phyloP scores from a whole-genome alignment of 64 coral and sea anemone genomes.

The Hydrozoanthus tunicans region DNA sequence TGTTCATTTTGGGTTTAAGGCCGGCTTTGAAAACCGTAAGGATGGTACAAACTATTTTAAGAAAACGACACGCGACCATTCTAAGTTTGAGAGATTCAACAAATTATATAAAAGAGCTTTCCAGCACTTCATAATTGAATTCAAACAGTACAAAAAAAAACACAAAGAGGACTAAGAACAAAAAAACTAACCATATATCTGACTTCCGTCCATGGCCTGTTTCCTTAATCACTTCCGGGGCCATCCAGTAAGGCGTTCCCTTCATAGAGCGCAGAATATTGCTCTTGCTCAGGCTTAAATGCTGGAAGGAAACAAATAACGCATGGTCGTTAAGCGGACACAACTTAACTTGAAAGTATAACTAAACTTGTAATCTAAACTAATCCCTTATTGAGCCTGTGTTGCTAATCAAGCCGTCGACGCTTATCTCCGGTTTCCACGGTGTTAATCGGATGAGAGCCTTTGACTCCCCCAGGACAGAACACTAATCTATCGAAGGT shows the following conservation, averaged over 20 bases:
- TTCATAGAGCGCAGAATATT: slow-evolving; percentile 98
- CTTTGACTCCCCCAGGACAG: too few relatives aligned
- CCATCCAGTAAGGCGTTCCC: slow-evolving; percentile 98
- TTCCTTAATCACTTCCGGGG: slow-evolving; percentile 95
- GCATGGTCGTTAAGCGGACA: neutral
- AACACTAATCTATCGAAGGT: too few relatives aligned
- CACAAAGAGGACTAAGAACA: neutral
- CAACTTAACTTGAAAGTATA: neutral
- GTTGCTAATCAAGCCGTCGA: too few relatives aligned
- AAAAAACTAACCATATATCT: slow-evolving; percentile 83
- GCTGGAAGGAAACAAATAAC: slow-evolving; percentile 38
- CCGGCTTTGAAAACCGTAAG: too few relatives aligned
- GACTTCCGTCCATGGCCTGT: slow-evolving; percentile 96
- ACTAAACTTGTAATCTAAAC: too few relatives aligned
- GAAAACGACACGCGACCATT: too few relatives aligned
- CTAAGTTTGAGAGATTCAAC: too few relatives aligned
- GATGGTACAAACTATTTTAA: too few relatives aligned
- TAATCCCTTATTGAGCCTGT: too few relatives aligned
- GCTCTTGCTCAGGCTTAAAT: slow-evolving; percentile 85
- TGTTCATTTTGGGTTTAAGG: too few relatives aligned
- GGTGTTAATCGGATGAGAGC: too few relatives aligned
- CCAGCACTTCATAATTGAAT: neutral
- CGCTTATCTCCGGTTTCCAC: too few relatives aligned
- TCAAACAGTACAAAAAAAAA: neutral
- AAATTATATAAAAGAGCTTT: neutral